These are phyloP conservation scores for Calephelis virginiensis DNA, from an alignment of 1,140 invertebrate species.

Conservation along the genomic window DNA sequence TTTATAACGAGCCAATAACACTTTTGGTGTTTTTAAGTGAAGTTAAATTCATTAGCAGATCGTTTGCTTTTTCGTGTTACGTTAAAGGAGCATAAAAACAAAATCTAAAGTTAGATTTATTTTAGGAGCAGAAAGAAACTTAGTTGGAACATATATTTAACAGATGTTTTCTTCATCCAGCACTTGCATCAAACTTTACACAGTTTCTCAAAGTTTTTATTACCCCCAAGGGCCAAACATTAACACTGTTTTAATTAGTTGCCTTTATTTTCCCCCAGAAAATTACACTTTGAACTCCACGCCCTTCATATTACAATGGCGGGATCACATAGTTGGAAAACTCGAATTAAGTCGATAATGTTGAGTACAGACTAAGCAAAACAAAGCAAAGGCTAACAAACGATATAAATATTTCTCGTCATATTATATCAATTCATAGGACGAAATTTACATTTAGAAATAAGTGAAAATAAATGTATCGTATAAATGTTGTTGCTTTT, in stretches of 20 bases:
- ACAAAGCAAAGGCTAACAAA: background rate
- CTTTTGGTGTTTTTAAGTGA: too few relatives aligned
- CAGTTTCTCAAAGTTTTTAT: slow-evolving; percentile 46
- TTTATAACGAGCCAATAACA: too few relatives aligned
- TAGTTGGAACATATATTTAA: background rate
- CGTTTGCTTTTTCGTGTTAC: too few relatives aligned
- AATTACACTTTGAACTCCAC: slow-evolving; percentile 33
- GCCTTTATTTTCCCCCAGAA: slow-evolving; percentile 37
- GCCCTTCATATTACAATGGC: slow-evolving; percentile 18
- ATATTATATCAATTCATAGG: too few relatives aligned
- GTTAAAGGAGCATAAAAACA: too few relatives aligned
- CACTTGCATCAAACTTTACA: slow-evolving; percentile 20
- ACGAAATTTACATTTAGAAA: too few relatives aligned
- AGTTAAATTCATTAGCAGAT: too few relatives aligned
- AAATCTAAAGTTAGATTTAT: too few relatives aligned
- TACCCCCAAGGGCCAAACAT: slow-evolving; percentile 44
- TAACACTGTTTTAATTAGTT: slow-evolving; percentile 57
- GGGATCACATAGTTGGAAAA: background rate
- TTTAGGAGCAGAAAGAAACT: too few relatives aligned
- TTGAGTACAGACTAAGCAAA: background rate
- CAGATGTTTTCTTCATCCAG: background rate
- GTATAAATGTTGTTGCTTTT: too few relatives aligned
- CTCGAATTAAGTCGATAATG: slow-evolving; percentile 1
- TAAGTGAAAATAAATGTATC: too few relatives aligned
- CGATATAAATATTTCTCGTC: too few relatives aligned